Percentiles rank a stretch among this genome's conserved stretches.
Evolutionary conservation across 1,140 invertebrate genomes (phyloP).

Genomic region (Papilio aristodemus): DNA sequence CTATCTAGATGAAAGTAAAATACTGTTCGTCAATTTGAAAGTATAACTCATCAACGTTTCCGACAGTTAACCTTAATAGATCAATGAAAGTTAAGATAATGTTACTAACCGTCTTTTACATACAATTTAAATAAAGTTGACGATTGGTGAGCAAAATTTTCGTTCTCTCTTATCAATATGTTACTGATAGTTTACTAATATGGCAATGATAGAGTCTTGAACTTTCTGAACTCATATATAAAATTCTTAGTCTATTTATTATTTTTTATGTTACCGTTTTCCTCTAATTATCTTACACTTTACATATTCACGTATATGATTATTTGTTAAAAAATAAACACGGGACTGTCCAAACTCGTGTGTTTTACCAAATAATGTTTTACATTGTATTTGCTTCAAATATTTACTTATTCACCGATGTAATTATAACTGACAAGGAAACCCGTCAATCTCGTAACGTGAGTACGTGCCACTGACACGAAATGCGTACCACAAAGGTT

Average conservation of each 20-base stretch:
- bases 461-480: conserved; percentile 29
- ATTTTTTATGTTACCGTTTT: too few species aligned
- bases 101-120: not conserved
- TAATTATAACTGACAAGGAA: conserved; percentile 25
- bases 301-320: too few species aligned
- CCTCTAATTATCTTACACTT: too few species aligned
- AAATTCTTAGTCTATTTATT: not conserved
- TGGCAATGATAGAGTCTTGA: not conserved
- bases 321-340: not conserved
- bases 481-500: conserved; percentile 26
- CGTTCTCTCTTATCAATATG: not conserved
- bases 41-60: not conserved
- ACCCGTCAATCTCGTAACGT: conserved; percentile 32
- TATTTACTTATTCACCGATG: conserved; percentile 19
- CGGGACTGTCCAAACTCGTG: not conserved
- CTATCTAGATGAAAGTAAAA: too few species aligned
- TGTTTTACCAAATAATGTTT: too few species aligned
- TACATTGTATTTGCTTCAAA: not conserved
- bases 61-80: not conserved
- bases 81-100: not conserved
- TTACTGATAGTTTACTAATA: not conserved
- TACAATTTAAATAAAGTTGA: not conserved
- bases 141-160: not conserved
- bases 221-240: not conserved
- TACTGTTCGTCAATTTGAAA: not conserved